Percentiles rank a stretch among this genome's conserved stretches.
Conservation (phyloP, 2,888 invertebrate genomes). For the Hymenopus coronatus region DNA sequence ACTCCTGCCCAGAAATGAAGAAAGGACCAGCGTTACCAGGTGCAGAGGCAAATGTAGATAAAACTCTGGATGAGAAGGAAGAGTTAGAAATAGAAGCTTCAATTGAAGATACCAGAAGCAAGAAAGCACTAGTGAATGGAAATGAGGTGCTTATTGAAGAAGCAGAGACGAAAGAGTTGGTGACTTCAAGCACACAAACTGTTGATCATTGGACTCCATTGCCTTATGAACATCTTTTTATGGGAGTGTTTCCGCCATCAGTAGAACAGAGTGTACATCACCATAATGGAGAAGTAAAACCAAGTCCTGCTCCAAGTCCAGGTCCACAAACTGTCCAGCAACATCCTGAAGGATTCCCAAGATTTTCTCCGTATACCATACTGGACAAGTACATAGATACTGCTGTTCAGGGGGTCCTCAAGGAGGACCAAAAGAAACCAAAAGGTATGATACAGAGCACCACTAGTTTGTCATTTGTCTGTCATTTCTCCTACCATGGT, state of each 20-base stretch:
- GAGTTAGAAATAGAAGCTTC: slow-evolving; percentile 38
- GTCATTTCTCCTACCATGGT: no score
- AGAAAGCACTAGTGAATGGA: background rate
- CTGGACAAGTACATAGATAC: slow-evolving; percentile 58
- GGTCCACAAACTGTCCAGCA: slow-evolving; percentile 39
- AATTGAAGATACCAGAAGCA: background rate
- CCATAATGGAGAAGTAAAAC: slow-evolving; percentile 27
- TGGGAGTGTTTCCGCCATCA: slow-evolving; percentile 57
- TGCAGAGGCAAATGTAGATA: slow-evolving; percentile 20
- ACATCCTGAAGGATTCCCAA: slow-evolving; percentile 41
- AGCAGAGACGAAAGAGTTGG: slow-evolving; percentile 34
- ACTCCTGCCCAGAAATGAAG: slow-evolving; percentile 64
- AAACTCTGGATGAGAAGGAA: slow-evolving; percentile 46
- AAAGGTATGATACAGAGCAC: background rate
- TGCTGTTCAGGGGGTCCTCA: slow-evolving; percentile 20
- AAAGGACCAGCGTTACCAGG: slow-evolving; percentile 42
- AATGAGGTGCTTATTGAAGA: background rate
- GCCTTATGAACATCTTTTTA: slow-evolving; percentile 72
- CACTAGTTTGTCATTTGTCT: no score
- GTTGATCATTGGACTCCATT: slow-evolving; percentile 62
- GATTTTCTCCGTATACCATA: slow-evolving; percentile 57
- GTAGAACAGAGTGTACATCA: slow-evolving; percentile 5
- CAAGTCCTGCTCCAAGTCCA: slow-evolving; percentile 45
- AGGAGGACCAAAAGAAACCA: slow-evolving; percentile 16
- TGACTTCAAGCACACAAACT: slow-evolving; percentile 60